These are phyloP conservation scores for Cnemophilus loriae DNA, from an alignment of 2,113 vertebrate genomes.

Conservation along the genomic window DNA sequence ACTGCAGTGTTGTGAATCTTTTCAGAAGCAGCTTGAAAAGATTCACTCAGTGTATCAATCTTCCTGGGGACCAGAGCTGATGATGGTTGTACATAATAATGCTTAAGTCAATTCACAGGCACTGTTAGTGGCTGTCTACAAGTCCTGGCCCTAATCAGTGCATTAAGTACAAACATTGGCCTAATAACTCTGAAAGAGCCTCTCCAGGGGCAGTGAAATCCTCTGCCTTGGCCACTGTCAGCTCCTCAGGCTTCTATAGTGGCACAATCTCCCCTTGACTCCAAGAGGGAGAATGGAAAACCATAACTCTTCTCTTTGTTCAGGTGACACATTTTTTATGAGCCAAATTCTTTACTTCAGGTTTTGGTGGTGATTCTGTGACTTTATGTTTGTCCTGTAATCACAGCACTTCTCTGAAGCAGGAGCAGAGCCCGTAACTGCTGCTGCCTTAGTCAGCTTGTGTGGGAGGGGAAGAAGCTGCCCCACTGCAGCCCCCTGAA, in stretches of 20 bases:
- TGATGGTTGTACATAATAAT: conserved; percentile 25
- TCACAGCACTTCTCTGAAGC: background rate
- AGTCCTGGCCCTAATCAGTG: conserved; percentile 45
- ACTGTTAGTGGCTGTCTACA: conserved; percentile 10
- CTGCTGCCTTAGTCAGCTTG: background rate
- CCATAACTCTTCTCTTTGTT: conserved; percentile 2
- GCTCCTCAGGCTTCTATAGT: background rate
- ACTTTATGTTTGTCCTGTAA: background rate
- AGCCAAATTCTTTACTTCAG: conserved; percentile 15
- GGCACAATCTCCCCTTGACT: background rate
- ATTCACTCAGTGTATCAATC: conserved; percentile 53
- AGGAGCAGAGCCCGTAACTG: background rate
- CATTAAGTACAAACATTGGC: conserved; percentile 38
- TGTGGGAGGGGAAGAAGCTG: background rate
- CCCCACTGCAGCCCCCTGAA: background rate
- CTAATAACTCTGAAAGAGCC: conserved; percentile 4
- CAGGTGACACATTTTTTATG: background rate
- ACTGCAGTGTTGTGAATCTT: conserved; percentile 62
- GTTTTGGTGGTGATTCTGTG: background rate
- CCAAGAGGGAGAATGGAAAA: background rate
- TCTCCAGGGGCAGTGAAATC: background rate
- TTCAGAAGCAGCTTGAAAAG: conserved; percentile 63
- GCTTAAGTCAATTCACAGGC: conserved; percentile 39
- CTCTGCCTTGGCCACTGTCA: background rate
- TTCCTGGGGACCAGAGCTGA: conserved; percentile 41